phyloP scores from a whole-genome alignment of 2,797 vertebrate species.

The Rallus crepitans region DNA sequence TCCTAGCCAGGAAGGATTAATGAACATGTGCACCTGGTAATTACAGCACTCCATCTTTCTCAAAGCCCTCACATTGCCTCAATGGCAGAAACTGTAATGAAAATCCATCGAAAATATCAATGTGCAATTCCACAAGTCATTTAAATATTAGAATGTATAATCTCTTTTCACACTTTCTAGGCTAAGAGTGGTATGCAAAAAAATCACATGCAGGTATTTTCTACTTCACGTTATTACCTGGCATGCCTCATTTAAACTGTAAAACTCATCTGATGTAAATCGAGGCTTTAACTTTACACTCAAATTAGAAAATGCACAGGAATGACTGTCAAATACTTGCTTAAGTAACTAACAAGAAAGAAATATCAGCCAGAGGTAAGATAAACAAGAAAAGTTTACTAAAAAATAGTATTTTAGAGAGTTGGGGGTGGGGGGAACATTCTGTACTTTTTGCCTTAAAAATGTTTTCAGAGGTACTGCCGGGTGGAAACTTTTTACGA shows the following conservation, averaged over 20 bases:
- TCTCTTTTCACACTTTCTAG: constrained; percentile 67
- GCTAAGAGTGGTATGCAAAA: background rate
- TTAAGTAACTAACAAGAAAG: background rate
- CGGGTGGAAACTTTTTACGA: constrained; percentile 2
- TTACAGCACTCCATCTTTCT: constrained; percentile 85
- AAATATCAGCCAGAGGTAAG: background rate
- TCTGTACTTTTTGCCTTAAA: background rate
- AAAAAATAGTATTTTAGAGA: background rate
- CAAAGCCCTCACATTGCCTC: constrained; percentile 78
- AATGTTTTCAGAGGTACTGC: background rate
- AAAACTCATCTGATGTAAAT: constrained; percentile 32
- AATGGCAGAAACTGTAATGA: constrained; percentile 79
- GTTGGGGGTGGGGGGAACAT: background rate
- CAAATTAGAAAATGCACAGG: background rate
- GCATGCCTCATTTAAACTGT: constrained; percentile 47
- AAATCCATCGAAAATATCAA: constrained; percentile 81
- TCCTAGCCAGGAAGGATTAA: constrained; percentile 84
- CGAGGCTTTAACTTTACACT: background rate
- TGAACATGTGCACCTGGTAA: constrained; percentile 86
- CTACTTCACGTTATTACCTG: constrained; percentile 6
- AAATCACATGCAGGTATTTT: background rate
- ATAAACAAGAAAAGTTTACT: background rate
- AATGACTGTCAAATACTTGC: background rate
- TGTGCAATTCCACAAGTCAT: constrained; percentile 75
- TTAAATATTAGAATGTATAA: constrained; percentile 73